Percentiles rank a stretch among this genome's conserved stretches.
Evolutionary conservation across 2,113 vertebrate species (phyloP).

Genomic region (Scatophagus argus): DNA sequence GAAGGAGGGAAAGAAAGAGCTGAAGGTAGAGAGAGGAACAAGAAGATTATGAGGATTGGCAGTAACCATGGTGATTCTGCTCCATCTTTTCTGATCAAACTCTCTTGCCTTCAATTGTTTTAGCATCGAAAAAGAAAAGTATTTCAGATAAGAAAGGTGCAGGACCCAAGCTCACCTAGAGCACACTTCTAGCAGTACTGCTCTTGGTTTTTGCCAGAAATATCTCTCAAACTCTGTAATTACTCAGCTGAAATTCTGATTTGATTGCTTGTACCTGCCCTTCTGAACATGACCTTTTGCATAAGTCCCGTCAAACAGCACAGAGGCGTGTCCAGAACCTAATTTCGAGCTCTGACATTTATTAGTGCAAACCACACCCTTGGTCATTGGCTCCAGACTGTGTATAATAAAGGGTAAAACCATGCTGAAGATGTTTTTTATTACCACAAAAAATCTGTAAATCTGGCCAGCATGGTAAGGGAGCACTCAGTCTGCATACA

Average conservation of each 20-base stretch:
- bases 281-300: conserved; percentile 60
- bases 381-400: conserved; percentile 39
- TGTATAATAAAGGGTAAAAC: conserved; percentile 67
- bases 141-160: conserved; percentile 6
- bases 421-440: conserved; percentile 43
- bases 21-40: conserved; percentile 28
- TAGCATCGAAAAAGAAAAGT: conserved; percentile 1
- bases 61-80: conserved; percentile 88
- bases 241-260: conserved; percentile 42
- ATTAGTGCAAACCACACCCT: conserved; percentile 49
- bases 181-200: not conserved
- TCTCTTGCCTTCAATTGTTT: conserved; percentile 7
- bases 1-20: not conserved
- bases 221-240: conserved; percentile 17
- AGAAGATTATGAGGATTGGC: conserved; percentile 67
- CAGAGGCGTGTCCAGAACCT: conserved; percentile 39
- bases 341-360: conserved; percentile 66
- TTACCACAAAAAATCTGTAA: conserved; percentile 21
- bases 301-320: conserved; percentile 14
- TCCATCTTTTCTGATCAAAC: conserved; percentile 30
- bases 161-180: not conserved
- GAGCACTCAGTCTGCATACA: conserved; percentile 37
- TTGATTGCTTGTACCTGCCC: conserved; percentile 10
- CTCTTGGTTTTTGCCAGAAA: conserved; percentile 7
- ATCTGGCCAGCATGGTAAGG: conserved; percentile 37